phyloP scores from a whole-genome alignment of 2,113 vertebrate genomes.

The Hyaena hyaena region DNA sequence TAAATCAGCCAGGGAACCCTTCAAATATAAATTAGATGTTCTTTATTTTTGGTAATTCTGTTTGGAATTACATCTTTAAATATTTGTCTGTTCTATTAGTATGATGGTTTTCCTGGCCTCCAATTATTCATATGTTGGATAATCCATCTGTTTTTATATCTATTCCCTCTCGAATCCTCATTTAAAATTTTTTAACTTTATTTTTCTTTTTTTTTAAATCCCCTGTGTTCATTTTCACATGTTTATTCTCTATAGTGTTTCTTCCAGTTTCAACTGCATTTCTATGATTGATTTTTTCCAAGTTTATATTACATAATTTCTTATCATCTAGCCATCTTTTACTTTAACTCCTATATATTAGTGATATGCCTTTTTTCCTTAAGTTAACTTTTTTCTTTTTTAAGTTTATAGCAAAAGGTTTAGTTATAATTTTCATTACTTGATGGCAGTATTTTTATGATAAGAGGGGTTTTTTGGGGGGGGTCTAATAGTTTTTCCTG shows the following conservation, averaged over 20 bases:
- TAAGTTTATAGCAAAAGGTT: background rate
- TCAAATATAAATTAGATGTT: conserved; percentile 2
- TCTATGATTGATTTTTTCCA: background rate
- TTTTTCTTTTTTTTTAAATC: background rate
- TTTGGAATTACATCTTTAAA: background rate
- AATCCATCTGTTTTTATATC: background rate
- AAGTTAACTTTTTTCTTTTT: background rate
- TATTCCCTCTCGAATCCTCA: background rate
- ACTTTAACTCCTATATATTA: background rate
- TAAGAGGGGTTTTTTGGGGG: background rate
- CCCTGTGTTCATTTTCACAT: background rate
- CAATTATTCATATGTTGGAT: background rate
- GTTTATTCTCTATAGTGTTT: background rate
- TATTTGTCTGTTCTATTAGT: background rate
- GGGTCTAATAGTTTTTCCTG: background rate
- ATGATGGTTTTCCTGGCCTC: background rate
- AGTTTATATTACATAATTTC: background rate
- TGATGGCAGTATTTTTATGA: background rate
- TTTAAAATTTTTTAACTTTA: background rate
- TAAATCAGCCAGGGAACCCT: background rate
- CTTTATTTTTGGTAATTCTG: background rate
- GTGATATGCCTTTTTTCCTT: background rate
- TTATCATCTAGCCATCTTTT: background rate
- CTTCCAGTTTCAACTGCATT: background rate
- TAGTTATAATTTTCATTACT: background rate